Percentiles rank a stretch among this genome's conserved stretches.
These are phyloP conservation scores for Drosophila phalerata DNA, from an alignment of 2,888 invertebrate species.

Conservation along the genomic window DNA sequence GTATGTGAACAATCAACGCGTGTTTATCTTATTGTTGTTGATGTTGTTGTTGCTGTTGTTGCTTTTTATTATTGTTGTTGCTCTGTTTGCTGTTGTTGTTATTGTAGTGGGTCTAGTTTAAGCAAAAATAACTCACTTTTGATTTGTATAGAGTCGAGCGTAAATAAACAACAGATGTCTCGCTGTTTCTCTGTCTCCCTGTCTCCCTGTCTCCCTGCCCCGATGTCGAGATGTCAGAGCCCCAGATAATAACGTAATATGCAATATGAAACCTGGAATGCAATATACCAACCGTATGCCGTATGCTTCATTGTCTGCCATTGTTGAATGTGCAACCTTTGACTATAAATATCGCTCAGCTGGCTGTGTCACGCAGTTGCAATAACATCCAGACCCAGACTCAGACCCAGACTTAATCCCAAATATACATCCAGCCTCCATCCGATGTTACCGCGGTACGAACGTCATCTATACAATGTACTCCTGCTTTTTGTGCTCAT, in stretches of 20 bases:
- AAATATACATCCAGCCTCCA: not conserved
- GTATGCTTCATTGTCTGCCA: constrained; percentile 2
- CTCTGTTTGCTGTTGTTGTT: not conserved
- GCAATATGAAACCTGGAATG: constrained; percentile 12
- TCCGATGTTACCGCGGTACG: not conserved
- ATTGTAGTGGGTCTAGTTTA: constrained; percentile 12
- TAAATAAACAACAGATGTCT: constrained; percentile 43
- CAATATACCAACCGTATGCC: constrained; percentile 10
- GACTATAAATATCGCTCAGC: constrained; percentile 25
- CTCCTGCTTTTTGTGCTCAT: constrained; percentile 7
- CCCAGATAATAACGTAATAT: constrained; percentile 13
- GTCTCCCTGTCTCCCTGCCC: not conserved
- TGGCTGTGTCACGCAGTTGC: constrained; percentile 5
- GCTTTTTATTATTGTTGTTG: not conserved
- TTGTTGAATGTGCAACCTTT: constrained; percentile 10
- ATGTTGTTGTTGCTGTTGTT: not conserved
- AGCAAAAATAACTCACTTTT: constrained; percentile 32
- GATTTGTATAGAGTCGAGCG: constrained; percentile 31
- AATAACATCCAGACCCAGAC: not conserved
- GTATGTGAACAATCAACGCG: constrained; percentile 29
- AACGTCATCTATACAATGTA: not conserved
- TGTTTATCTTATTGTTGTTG: not conserved
- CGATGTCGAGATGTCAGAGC: constrained; percentile 12
- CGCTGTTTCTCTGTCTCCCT: not conserved
- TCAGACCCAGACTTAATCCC: not conserved